phyloP scores from a whole-genome alignment of 2,888 invertebrate species.

The Chymomyza procnemis region DNA sequence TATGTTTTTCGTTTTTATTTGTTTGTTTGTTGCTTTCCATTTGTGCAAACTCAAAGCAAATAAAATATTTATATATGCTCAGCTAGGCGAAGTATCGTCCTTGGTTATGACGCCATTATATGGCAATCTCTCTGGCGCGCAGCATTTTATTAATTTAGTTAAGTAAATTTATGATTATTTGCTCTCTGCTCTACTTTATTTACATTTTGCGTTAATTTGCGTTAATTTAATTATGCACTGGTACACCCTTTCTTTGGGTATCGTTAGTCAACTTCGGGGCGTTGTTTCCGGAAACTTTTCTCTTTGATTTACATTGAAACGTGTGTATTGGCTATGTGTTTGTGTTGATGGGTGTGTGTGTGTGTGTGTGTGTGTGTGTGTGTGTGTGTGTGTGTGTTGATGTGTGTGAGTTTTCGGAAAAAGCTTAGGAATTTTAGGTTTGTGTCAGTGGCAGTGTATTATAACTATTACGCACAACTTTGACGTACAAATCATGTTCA shows the following conservation, averaged over 20 bases:
- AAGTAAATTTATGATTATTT: neutral
- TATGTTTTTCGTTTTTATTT: conserved; percentile 2
- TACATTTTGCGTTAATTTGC: conserved; percentile 33
- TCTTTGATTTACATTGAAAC: neutral
- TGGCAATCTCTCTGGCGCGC: neutral
- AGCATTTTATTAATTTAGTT: neutral
- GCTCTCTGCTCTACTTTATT: conserved; percentile 30
- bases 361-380: neutral
- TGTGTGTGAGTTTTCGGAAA: neutral
- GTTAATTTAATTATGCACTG: conserved; percentile 58
- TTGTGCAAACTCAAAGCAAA: neutral
- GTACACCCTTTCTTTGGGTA: neutral
- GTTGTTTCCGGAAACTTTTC: neutral
- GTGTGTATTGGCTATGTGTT: neutral
- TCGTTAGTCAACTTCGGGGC: neutral
- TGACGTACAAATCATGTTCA: neutral
- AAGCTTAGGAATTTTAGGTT: no score
- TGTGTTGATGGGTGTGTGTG: neutral
- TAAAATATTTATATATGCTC: conserved; percentile 24
- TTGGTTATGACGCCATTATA: neutral
- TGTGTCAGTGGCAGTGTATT: neutral
- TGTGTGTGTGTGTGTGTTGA: neutral
- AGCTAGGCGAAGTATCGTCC: neutral
- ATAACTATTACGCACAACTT: neutral
- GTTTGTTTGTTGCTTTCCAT: conserved; percentile 10